Percentiles rank a stretch among this genome's conserved stretches.
Conservation (phyloP, 2,113 vertebrate genomes). For the Rhea pennata region DNA sequence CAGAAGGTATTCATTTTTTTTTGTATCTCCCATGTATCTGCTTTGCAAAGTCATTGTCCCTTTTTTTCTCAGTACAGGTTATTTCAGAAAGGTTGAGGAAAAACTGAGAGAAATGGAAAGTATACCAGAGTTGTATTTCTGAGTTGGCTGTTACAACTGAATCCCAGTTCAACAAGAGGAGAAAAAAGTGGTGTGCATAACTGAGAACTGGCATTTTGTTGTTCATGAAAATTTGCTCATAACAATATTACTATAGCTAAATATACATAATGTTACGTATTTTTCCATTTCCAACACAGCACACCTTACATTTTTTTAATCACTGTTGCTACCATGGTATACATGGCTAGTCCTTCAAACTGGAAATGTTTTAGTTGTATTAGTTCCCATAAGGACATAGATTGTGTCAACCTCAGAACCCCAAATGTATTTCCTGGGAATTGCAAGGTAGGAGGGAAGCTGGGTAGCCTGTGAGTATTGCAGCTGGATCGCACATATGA, state of each 20-base stretch:
- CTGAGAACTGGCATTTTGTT: background rate
- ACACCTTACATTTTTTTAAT: background rate
- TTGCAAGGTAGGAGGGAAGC: background rate
- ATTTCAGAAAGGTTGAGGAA: background rate
- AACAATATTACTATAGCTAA: background rate
- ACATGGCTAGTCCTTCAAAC: background rate
- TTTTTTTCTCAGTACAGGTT: background rate
- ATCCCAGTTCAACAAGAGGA: background rate
- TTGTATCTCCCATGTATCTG: background rate
- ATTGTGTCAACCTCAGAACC: background rate
- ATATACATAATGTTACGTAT: background rate
- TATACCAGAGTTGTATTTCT: background rate
- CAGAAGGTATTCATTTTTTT: background rate
- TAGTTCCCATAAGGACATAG: background rate
- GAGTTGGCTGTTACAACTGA: background rate
- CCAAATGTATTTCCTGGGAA: background rate
- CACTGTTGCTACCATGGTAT: background rate
- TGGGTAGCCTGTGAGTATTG: background rate
- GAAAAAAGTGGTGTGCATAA: background rate
- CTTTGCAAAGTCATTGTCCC: background rate
- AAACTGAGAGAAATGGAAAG: background rate
- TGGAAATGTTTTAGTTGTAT: background rate
- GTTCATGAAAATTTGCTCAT: background rate
- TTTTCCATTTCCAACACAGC: background rate
- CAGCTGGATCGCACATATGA: fast-evolving